Evolutionary conservation across 2,797 vertebrate genomes (phyloP), one percentile per base, ranked within the genome.

Genomic region (Pseudotriccus pelzelni): DNA sequence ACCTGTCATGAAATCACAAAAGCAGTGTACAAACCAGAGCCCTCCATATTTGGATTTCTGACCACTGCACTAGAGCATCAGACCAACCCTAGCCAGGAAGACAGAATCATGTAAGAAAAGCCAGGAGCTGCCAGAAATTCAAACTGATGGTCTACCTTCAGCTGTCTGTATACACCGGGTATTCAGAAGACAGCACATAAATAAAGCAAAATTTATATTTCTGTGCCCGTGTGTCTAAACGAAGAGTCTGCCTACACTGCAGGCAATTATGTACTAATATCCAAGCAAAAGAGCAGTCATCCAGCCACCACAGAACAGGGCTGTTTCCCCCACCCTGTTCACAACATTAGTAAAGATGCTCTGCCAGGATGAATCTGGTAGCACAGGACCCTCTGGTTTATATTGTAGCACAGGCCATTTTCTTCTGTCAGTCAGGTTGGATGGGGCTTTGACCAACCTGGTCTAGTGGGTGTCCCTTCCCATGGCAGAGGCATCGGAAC

Each of bases 401-500:
- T 11, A 18, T 0, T 15, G 24, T 4, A 59, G 52, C 16, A 59
- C 1, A 27, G 17, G 50, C 3, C 47, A 7, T 52, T 59, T 79
- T 58, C 41, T 73, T 39, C 70, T 74, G 68, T 28, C 12, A 62
- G 18, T 37, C 32, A 49, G 23, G 4, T 0, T 43, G 36, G 43
- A 63, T 7, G 22, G 49, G 63, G 15, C 20, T 37, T 64, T 69
- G 27, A 75, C 23, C 36, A 69, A 75, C 6, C 14, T n/a, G 5
- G 19, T 43, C 49, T 15, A 37, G 27, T 10, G 32, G 32, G 36
- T 28, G 59, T 20, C 15, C 14, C 59, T 41, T 27, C 19, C 37
- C 6, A n/a, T 8, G 9, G 36, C 18, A 8, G 2, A 6, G 5
- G 27, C 1, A 7, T 6, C 24, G 32, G 20, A 76, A 63, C 1